Evolutionary conservation across 2,888 invertebrate genomes (phyloP), one percentile per base, ranked within the genome.

Genomic region (Tridacna crocea): DNA sequence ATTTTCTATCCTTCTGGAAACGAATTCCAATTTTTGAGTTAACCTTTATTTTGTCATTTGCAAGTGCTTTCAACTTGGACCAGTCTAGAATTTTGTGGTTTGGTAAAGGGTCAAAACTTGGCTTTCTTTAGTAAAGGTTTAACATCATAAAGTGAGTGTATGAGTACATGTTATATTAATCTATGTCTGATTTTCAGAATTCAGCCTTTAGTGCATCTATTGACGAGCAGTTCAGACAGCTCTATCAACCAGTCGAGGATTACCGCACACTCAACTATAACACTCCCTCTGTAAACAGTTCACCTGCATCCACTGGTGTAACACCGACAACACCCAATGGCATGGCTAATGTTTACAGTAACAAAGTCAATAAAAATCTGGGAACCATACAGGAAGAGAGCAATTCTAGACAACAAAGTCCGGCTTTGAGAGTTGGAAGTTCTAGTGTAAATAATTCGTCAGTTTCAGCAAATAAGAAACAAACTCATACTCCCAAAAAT

Each of bases 191-290:
- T 66, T 88, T 87, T 58, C 90, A 93, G 92, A 91, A 91, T n/a
- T 93, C 93, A 22, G 89, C 91, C 46, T 93, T 92, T 81, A 91
- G 90, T 72, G 83, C 90, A 13, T 87, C 87, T 46, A 85, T 87
- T 22, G 92, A 93, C 58, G 92, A 92, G 63, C 89, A 90, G 48
- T 93, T 92, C 79, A 77, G 91, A 70, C 93, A 92, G 80, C 82
- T 93, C 36, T 92, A 91, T 81, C 92, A 92, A 55, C 92, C 92
- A 0, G 78, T 78, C 17, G 91, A 91, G 73, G 90, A 89, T 61
- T 92, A 91, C 75, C 84, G 86, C 12, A 88, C 89, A 65, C 83
- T 88, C 24, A 60, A 77, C 66, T 83, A 87, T 55, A 88, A 88
- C 60, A 81, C 83, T 13, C 79, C 89, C 10, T 87, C 89, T 22